phyloP scores from a whole-genome alignment of 1,140 invertebrate species.

The Choristoneura fumiferana region DNA sequence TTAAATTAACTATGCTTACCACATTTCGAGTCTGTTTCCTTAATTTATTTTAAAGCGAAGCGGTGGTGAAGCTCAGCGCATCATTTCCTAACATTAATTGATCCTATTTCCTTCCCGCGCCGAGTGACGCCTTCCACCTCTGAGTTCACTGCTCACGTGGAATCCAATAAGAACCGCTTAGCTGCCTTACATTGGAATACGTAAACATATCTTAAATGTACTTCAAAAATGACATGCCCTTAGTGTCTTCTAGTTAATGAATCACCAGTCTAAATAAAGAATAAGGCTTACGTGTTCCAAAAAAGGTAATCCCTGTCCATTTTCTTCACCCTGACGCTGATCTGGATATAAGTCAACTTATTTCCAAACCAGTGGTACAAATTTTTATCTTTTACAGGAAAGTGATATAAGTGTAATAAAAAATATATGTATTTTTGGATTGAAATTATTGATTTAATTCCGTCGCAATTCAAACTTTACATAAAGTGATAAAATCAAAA shows the following conservation, averaged over 20 bases:
- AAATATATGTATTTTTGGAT: conserved; percentile 66
- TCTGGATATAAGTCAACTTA: conserved; percentile 57
- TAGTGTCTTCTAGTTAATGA: background rate
- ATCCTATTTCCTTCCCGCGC: conserved; percentile 42
- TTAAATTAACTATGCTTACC: conserved; percentile 28
- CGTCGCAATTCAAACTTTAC: conserved; percentile 74
- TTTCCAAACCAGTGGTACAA: conserved; percentile 49
- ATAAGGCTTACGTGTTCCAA: conserved; percentile 11
- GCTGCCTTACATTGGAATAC: conserved; percentile 63
- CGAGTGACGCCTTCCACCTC: conserved; percentile 67
- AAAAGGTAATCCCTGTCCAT: conserved; percentile 47
- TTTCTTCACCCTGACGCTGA: conserved; percentile 36
- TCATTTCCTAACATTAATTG: conserved; percentile 37
- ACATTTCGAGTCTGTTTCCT: conserved; percentile 22
- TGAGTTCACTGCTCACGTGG: conserved; percentile 63
- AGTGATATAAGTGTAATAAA: conserved; percentile 62
- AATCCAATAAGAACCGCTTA: conserved; percentile 68
- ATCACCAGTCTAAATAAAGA: background rate
- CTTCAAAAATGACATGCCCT: conserved; percentile 24
- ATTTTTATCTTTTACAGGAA: conserved; percentile 48
- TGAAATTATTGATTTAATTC: conserved; percentile 65
- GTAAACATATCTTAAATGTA: conserved; percentile 37
- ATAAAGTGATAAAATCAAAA: conserved; percentile 51
- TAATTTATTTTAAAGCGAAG: conserved; percentile 52
- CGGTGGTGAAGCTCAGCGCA: conserved; percentile 56